Conservation (phyloP, 1,140 invertebrate species). For the Lepidurus arcticus region DNA sequence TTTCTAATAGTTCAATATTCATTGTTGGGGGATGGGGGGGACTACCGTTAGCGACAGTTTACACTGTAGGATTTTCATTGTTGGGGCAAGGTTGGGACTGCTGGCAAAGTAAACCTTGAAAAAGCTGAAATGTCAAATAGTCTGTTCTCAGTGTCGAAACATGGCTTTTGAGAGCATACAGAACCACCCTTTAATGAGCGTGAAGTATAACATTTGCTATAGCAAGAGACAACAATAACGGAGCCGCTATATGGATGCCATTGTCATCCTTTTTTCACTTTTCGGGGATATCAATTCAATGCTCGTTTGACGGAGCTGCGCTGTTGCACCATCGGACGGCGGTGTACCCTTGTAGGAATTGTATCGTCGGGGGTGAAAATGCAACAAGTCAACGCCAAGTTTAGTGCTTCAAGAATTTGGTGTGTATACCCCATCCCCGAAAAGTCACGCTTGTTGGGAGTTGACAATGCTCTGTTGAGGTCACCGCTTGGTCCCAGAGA, state of each 20-base stretch:
- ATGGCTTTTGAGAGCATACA: neutral
- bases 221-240: neutral
- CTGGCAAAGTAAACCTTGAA: conserved; percentile 4
- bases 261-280: neutral
- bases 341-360: neutral
- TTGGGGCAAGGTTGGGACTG: neutral
- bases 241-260: neutral
- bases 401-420: neutral
- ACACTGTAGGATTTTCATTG: neutral
- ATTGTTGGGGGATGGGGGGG: too few species aligned
- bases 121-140: neutral
- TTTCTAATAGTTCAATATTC: too few species aligned
- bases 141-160: neutral
- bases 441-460: conserved; percentile 17
- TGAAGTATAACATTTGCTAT: neutral
- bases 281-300: neutral
- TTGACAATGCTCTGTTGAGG: conserved; percentile 18
- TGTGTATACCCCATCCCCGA: neutral
- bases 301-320: neutral
- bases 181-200: neutral
- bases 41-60: too few species aligned
- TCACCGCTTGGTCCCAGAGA: conserved; percentile 17
- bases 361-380: neutral
- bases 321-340: neutral
- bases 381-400: conserved; percentile 7